Percentiles rank a stretch among this genome's conserved stretches.
Conservation (phyloP, 2,888 invertebrate genomes). For the Epirrhoe alternata region DNA sequence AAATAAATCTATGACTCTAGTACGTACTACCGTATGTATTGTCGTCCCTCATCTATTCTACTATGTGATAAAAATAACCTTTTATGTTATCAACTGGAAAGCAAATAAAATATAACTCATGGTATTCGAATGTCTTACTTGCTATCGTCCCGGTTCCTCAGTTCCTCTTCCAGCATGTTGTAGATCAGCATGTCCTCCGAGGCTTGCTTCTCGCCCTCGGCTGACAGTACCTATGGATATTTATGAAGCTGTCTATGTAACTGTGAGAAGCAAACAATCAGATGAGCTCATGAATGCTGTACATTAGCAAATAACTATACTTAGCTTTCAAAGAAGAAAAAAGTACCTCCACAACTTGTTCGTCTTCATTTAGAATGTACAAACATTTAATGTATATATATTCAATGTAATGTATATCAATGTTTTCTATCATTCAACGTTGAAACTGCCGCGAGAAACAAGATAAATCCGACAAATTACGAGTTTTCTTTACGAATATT, state of each 20-base stretch:
- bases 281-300: slow-evolving; percentile 43
- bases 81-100: slow-evolving; percentile 8
- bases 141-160: slow-evolving; percentile 93
- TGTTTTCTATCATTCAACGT: neutral
- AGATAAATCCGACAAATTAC: neutral
- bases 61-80: slow-evolving; percentile 4
- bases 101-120: slow-evolving; percentile 26
- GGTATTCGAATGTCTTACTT: slow-evolving; percentile 83
- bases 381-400: neutral
- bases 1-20: neutral
- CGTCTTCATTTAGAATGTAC: neutral
- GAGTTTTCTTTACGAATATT: neutral
- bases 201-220: slow-evolving; percentile 81
- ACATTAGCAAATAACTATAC: slow-evolving; percentile 28
- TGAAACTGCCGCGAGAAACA: neutral
- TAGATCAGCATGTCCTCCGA: slow-evolving; percentile 91
- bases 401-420: neutral
- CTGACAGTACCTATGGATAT: slow-evolving; percentile 80
- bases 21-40: neutral
- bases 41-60: slow-evolving; percentile 4
- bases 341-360: slow-evolving; percentile 14
- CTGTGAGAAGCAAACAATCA: slow-evolving; percentile 66
- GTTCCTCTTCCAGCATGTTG: slow-evolving; percentile 90
- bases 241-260: slow-evolving; percentile 73
- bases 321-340: slow-evolving; percentile 13